A percentile compares a stretch with the other conserved stretches of the same genome.
phyloP scores from a whole-genome alignment of 1,140 invertebrate species.

The Diuraphis noxia region DNA sequence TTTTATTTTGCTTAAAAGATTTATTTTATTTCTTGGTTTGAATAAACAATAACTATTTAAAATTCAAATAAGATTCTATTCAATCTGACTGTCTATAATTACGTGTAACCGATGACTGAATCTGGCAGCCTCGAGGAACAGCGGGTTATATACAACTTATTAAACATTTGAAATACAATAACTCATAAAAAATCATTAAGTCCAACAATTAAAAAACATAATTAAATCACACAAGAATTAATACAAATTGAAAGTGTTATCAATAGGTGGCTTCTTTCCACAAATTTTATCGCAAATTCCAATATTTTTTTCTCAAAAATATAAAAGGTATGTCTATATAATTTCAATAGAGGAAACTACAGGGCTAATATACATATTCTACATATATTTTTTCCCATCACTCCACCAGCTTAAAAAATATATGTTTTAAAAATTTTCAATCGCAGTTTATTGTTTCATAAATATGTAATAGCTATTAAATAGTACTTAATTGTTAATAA shows the following conservation, averaged over 20 bases:
- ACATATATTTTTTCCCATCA: no score
- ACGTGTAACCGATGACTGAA: background rate
- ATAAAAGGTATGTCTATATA: background rate
- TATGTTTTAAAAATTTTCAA: no score
- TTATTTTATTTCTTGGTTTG: background rate
- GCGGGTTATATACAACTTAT: background rate
- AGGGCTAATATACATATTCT: no score
- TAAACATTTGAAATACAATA: background rate
- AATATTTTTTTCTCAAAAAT: background rate
- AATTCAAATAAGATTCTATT: background rate
- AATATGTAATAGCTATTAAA: no score
- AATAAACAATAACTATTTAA: background rate
- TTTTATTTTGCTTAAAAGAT: background rate
- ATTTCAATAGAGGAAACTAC: background rate
- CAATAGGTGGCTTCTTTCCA: no score
- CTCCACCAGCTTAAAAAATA: no score
- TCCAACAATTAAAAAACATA: background rate
- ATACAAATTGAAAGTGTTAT: no score
- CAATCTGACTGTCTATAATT: background rate
- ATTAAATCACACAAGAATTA: no score
- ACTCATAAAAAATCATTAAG: background rate
- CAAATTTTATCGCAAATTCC: no score
- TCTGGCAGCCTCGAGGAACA: background rate
- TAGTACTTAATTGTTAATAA: no score
- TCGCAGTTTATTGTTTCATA: no score